phyloP scores from a whole-genome alignment of 2,888 invertebrate genomes.

The Nebria salina region DNA sequence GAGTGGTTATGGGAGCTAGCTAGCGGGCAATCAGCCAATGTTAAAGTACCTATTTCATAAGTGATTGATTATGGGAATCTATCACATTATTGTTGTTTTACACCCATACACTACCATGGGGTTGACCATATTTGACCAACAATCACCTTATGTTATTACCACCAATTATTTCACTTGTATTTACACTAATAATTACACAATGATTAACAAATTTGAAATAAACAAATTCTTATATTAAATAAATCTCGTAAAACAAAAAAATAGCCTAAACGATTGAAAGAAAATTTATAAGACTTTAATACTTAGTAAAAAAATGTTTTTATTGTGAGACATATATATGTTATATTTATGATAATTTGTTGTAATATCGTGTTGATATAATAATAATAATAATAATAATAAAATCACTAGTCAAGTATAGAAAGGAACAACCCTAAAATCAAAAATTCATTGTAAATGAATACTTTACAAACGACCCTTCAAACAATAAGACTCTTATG shows the following conservation, averaged over 20 bases:
- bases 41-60: not conserved
- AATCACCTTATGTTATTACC: not conserved
- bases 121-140: not conserved
- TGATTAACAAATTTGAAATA: too few species aligned
- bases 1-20: not conserved
- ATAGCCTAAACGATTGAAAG: too few species aligned
- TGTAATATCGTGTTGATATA: too few species aligned
- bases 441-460: not conserved
- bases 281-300: too few species aligned
- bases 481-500: not conserved
- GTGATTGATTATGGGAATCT: not conserved
- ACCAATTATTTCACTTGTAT: not conserved
- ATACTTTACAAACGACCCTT: not conserved
- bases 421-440: not conserved
- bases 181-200: not conserved
- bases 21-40: not conserved
- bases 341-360: too few species aligned
- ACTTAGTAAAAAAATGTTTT: too few species aligned
- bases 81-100: not conserved
- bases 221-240: too few species aligned
- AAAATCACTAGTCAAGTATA: not conserved
- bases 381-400: not conserved
- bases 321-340: too few species aligned
- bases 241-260: too few species aligned
- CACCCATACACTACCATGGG: not conserved